A percentile compares a stretch with the other conserved stretches of the same genome.
Evolutionary conservation across 2,888 invertebrate genomes (phyloP).

Genomic region (Crioceris asparagi): DNA sequence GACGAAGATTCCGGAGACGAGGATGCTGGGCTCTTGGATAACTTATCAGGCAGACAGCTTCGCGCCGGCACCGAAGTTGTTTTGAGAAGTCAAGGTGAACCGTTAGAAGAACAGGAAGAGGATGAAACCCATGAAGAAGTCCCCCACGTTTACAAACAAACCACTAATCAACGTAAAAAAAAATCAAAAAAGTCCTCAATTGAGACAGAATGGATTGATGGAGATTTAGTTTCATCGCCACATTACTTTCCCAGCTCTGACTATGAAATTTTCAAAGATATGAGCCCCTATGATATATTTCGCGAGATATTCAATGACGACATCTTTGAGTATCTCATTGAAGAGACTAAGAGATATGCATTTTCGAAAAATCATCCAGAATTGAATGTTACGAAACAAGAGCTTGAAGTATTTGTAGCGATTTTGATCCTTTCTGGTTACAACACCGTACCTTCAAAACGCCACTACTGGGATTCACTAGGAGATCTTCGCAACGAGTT

Average conservation of each 20-base stretch:
- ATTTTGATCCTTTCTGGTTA: constrained; percentile 7
- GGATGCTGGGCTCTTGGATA: not conserved
- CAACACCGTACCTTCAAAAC: constrained; percentile 1
- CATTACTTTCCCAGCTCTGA: constrained; percentile 1
- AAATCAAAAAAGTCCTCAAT: no score
- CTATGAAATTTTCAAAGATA: not conserved
- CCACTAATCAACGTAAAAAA: not conserved
- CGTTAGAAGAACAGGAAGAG: no score
- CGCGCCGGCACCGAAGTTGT: constrained; percentile 2
- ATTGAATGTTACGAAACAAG: constrained; percentile 6
- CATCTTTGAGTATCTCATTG: constrained; percentile 3
- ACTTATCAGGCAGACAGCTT: constrained; percentile 1
- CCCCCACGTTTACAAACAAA: no score
- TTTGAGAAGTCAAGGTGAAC: no score
- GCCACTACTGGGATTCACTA: constrained; percentile 8
- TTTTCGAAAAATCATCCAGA: constrained; percentile 8
- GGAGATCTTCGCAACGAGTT: constrained; percentile 9
- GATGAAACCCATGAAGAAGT: constrained; percentile 1
- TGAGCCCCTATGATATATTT: not conserved
- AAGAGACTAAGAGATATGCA: constrained; percentile 8
- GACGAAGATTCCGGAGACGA: constrained; percentile 3
- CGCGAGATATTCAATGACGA: constrained; percentile 6
- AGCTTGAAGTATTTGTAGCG: constrained; percentile 10
- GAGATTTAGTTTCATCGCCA: no score
- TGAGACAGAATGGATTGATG: no score